A percentile compares a stretch with the other conserved stretches of the same genome.
phyloP scores from a whole-genome alignment of 2,888 invertebrate species.

The Eristalis pertinax region DNA sequence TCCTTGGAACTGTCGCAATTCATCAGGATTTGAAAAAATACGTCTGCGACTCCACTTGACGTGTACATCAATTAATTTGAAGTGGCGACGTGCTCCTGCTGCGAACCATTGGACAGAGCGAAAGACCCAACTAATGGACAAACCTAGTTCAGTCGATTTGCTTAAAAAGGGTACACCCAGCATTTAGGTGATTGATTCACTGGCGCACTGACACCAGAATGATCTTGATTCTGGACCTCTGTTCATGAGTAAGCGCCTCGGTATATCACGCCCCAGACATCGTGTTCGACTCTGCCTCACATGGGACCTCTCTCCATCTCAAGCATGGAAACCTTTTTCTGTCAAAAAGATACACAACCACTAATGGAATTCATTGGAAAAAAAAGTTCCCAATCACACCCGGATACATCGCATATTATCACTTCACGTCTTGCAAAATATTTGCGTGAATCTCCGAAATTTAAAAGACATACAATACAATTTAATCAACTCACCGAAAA shows the following conservation, averaged over 20 bases:
- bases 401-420: background rate
- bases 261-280: background rate
- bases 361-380: background rate
- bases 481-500: background rate
- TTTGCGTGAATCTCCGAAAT: background rate
- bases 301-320: background rate
- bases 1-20: too few relatives aligned
- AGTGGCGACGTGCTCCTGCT: too few relatives aligned
- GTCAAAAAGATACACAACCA: background rate
- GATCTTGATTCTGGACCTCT: background rate
- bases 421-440: background rate
- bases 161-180: too few relatives aligned
- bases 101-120: too few relatives aligned
- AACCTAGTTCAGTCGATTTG: too few relatives aligned
- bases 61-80: too few relatives aligned
- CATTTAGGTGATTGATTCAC: too few relatives aligned
- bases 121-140: too few relatives aligned
- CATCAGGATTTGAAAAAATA: too few relatives aligned
- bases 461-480: background rate
- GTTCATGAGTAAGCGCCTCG: background rate
- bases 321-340: background rate
- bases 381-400: background rate
- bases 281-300: background rate
- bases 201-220: too few relatives aligned
- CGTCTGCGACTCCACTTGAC: too few relatives aligned